A percentile compares a stretch with the other conserved stretches of the same genome.
These are phyloP conservation scores for Crambe crambe DNA, from an alignment of 37 sponge, comb jelly and placozoan species.

Conservation along the genomic window DNA sequence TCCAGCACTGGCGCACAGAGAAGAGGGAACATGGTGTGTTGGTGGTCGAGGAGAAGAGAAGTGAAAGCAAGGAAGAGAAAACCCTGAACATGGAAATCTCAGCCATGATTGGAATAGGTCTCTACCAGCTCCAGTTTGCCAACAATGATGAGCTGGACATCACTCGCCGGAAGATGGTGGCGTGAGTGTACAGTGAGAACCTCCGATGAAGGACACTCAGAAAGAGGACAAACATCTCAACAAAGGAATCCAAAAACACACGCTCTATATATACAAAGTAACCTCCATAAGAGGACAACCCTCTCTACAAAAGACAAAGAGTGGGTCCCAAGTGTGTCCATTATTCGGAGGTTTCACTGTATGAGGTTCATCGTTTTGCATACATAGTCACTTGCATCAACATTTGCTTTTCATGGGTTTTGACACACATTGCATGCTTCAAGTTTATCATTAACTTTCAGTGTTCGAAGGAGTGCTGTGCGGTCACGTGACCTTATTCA, in stretches of 20 bases:
- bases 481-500: constrained; percentile 33
- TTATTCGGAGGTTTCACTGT: too few species aligned
- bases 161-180: constrained; percentile 84
- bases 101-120: constrained; percentile 75
- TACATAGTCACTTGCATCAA: background rate
- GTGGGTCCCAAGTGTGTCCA: too few species aligned
- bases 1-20: constrained; percentile 52
- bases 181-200: constrained; percentile 62
- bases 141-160: constrained; percentile 88
- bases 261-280: too few species aligned
- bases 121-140: constrained; percentile 82
- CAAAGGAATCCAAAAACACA: too few species aligned
- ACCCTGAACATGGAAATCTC: constrained; percentile 81
- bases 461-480: constrained; percentile 72
- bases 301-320: too few species aligned
- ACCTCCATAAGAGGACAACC: too few species aligned
- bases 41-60: constrained; percentile 52
- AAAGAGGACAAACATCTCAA: too few species aligned
- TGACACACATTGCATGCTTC: background rate
- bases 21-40: constrained; percentile 28
- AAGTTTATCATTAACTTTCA: constrained; percentile 2
- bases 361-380: background rate
- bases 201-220: too few species aligned
- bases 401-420: too few species aligned
- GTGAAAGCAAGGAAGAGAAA: constrained; percentile 77